phyloP scores from a whole-genome alignment of 2,113 vertebrate genomes.

The Psittacula cyanocephala region DNA sequence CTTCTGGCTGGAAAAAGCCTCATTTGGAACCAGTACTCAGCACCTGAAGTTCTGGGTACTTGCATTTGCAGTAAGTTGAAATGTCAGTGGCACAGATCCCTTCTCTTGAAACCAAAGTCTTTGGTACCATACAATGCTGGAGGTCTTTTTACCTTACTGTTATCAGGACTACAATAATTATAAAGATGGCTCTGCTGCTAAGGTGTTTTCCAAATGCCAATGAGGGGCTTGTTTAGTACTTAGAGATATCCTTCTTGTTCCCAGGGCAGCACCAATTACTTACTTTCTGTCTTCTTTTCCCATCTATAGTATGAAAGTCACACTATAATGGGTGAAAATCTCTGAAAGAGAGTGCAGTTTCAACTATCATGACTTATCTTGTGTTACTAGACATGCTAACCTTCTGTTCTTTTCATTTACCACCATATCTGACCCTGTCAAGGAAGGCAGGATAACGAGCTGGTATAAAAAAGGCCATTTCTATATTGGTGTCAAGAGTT shows the following conservation, averaged over 20 bases:
- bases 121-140: fast-evolving
- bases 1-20: neutral
- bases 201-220: neutral
- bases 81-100: neutral
- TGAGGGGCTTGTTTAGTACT: neutral
- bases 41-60: neutral
- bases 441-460: neutral
- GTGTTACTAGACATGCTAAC: neutral
- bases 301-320: neutral
- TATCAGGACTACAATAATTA: neutral
- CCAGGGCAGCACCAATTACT: neutral
- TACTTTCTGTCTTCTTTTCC: neutral
- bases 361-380: neutral
- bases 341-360: neutral
- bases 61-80: neutral
- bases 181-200: neutral
- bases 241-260: neutral
- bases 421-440: neutral
- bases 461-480: neutral
- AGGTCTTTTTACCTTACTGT: neutral
- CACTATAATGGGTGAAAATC: neutral
- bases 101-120: neutral
- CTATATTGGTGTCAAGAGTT: neutral
- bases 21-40: neutral
- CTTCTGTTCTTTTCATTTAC: neutral